Evolutionary conservation across 2,888 invertebrate species (phyloP).

Genomic region (Slavum lentiscoides): DNA sequence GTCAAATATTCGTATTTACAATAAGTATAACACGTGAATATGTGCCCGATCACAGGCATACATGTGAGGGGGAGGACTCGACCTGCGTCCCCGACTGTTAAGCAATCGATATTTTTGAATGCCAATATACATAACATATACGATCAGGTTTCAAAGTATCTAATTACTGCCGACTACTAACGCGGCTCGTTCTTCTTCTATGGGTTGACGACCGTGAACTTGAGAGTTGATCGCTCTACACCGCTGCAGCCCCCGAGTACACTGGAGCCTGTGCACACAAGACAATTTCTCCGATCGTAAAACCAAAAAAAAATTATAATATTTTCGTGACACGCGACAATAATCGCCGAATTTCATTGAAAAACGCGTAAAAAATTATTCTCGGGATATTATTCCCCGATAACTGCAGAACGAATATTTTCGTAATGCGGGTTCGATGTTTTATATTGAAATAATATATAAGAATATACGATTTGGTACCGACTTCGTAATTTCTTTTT

Average conservation of each 20-base stretch:
- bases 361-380: no score
- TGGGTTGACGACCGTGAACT: constrained; percentile 40
- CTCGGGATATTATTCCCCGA: no score
- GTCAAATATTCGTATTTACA: neutral
- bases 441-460: no score
- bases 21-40: neutral
- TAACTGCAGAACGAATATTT: neutral
- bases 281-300: no score
- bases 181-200: constrained; percentile 23
- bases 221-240: neutral
- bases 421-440: no score
- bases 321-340: no score
- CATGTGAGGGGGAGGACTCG: neutral
- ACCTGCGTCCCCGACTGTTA: neutral
- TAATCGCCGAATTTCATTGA: no score
- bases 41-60: neutral
- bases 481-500: neutral
- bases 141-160: constrained; percentile 29
- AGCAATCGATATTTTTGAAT: constrained; percentile 41
- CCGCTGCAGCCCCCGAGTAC: neutral
- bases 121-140: constrained; percentile 16
- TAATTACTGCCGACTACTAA: constrained; percentile 18
- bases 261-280: no score
- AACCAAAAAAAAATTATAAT: no score
- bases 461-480: neutral